A percentile compares a stretch with the other conserved stretches of the same genome.
Evolutionary conservation across 2,113 vertebrate genomes (phyloP).

Genomic region (Ailuropoda melanoleuca): DNA sequence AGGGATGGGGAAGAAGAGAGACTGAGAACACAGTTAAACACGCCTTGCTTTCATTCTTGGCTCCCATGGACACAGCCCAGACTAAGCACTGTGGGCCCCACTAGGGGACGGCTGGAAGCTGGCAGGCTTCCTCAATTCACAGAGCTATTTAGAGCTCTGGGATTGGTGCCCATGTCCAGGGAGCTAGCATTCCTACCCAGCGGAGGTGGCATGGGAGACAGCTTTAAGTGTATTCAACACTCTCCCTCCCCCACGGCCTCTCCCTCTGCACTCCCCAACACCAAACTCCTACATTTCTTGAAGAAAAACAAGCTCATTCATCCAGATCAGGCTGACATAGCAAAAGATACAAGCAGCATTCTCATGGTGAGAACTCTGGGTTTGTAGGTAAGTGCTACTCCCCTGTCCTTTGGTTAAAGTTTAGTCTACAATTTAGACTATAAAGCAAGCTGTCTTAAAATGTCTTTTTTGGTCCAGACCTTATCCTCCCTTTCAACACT

Average conservation of each 20-base stretch:
- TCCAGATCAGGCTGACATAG: background rate
- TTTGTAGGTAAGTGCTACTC: constrained; percentile 32
- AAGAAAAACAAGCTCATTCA: background rate
- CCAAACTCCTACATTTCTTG: background rate
- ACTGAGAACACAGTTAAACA: background rate
- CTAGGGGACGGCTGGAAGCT: background rate
- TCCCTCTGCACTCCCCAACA: background rate
- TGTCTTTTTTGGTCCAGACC: background rate
- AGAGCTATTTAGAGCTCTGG: background rate
- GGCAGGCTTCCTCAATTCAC: background rate
- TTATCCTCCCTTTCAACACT: background rate
- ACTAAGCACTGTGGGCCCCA: background rate
- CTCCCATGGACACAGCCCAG: constrained; percentile 47
- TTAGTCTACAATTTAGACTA: background rate
- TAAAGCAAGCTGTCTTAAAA: background rate
- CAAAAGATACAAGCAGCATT: background rate
- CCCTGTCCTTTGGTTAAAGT: background rate
- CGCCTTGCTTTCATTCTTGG: constrained; percentile 15
- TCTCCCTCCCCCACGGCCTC: background rate
- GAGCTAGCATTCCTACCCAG: constrained; percentile 7
- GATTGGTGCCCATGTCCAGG: background rate
- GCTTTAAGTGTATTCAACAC: background rate
- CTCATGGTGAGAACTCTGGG: background rate
- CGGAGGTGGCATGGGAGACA: background rate
- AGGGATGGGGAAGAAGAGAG: background rate